Evolutionary conservation across 1,140 invertebrate species (phyloP).

Genomic region (Drosophila tropicalis): DNA sequence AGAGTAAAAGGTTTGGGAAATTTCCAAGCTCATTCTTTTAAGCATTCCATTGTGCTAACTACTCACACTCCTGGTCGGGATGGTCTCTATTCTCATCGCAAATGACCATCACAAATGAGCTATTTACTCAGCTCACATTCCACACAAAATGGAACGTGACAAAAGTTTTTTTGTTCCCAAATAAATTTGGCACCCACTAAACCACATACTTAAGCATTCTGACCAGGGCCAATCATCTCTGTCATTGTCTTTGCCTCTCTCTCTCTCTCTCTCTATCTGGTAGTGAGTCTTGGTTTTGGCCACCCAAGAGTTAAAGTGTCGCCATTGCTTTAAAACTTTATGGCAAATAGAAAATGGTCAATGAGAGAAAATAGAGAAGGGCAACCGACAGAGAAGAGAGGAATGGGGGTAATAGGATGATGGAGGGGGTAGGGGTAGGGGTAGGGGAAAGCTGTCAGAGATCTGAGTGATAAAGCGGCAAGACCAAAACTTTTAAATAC

Average conservation of each 20-base stretch:
- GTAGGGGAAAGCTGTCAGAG: constrained; percentile 37
- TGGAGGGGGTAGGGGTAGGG: neutral
- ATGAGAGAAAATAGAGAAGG: too few relatives aligned
- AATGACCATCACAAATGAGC: constrained; percentile 36
- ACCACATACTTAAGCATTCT: constrained; percentile 56
- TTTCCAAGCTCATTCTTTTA: neutral
- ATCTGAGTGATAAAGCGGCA: constrained; percentile 62
- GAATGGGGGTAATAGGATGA: too few relatives aligned
- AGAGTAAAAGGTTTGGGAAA: neutral
- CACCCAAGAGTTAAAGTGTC: constrained; percentile 49
- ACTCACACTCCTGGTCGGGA: constrained; percentile 31
- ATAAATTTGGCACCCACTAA: constrained; percentile 64
- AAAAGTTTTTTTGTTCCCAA: constrained; percentile 39
- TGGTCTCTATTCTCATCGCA: constrained; percentile 14
- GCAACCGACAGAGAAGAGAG: neutral
- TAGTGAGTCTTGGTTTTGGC: neutral
- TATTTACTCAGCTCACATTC: constrained; percentile 51
- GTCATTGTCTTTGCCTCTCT: constrained; percentile 10
- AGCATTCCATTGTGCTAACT: neutral
- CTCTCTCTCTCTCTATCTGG: too few relatives aligned
- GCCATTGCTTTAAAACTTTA: constrained; percentile 60
- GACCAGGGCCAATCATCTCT: constrained; percentile 58
- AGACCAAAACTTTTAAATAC: constrained; percentile 50
- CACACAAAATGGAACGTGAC: constrained; percentile 54
- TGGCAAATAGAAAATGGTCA: constrained; percentile 36